These are phyloP conservation scores for Lamprotornis superbus DNA, from an alignment of 2,113 vertebrate genomes.

Conservation along the genomic window DNA sequence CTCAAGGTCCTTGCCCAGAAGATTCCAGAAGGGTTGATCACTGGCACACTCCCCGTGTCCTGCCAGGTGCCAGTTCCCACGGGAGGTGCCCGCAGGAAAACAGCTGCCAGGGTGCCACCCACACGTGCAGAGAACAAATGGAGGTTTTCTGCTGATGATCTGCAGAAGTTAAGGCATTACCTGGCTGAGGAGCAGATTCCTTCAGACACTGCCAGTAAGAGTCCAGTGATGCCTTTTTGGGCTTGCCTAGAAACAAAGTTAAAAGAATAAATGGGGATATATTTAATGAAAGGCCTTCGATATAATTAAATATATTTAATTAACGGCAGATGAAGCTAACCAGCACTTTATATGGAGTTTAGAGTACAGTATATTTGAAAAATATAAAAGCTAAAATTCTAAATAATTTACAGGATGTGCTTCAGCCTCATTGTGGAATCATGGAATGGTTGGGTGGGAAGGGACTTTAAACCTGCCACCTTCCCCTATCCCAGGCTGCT, in stretches of 20 bases:
- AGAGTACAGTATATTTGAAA: neutral
- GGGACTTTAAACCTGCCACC: neutral
- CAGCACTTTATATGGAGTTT: neutral
- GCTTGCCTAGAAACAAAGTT: neutral
- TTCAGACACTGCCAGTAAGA: constrained; percentile 81
- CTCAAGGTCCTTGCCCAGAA: constrained; percentile 90
- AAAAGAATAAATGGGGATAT: neutral
- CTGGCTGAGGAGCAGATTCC: constrained; percentile 80
- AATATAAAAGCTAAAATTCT: neutral
- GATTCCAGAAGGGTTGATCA: constrained; percentile 87
- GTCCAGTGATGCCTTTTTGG: neutral
- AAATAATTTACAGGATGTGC: neutral
- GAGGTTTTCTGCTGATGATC: constrained; percentile 85
- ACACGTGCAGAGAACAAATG: constrained; percentile 79
- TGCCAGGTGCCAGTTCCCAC: constrained; percentile 69
- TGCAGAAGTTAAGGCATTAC: constrained; percentile 82
- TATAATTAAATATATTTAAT: too few relatives aligned
- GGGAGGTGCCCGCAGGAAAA: constrained; percentile 56
- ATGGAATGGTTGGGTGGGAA: neutral
- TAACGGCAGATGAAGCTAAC: neutral
- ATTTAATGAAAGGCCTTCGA: neutral
- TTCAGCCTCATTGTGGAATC: neutral
- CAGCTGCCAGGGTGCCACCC: neutral
- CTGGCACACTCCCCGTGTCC: constrained; percentile 77
- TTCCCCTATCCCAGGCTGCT: accelerated